Evolutionary conservation across 2,113 vertebrate genomes (phyloP).

Genomic region (Thamnophis sirtalis): DNA sequence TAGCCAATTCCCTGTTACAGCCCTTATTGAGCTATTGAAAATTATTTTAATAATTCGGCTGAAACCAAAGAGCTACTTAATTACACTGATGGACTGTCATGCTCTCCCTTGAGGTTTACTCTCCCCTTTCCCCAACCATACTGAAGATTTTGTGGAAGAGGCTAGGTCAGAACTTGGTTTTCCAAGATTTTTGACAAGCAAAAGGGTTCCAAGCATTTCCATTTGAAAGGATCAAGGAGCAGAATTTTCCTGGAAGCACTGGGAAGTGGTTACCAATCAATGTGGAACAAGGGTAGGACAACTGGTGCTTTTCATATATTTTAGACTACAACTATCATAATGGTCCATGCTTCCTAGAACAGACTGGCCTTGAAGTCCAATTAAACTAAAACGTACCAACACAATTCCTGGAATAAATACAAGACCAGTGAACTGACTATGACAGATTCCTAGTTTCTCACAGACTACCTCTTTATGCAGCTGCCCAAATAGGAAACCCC

Average conservation of each 20-base stretch:
- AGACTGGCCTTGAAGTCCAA: not conserved
- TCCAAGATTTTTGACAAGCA: not conserved
- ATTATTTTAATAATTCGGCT: not conserved
- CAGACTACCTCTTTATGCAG: not conserved
- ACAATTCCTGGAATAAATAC: not conserved
- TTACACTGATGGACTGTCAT: not conserved
- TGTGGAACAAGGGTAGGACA: not conserved
- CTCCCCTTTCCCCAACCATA: not conserved
- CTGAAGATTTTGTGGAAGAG: not conserved
- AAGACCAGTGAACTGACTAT: not conserved
- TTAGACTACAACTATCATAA: not conserved
- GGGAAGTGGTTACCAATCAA: not conserved
- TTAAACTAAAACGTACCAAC: not conserved
- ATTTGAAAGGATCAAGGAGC: not conserved
- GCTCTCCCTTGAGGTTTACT: not conserved
- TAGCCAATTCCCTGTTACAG: conserved; percentile 52
- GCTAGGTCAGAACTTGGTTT: not conserved
- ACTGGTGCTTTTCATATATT: not conserved
- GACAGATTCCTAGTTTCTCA: not conserved
- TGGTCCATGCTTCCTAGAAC: not conserved
- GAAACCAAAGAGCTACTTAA: not conserved
- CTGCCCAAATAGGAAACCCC: not conserved
- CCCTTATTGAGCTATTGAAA: conserved; percentile 6
- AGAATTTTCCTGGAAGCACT: not conserved
- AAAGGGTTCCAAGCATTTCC: not conserved